Conservation (phyloP, 2,113 vertebrate species). For the Carassius carassius region DNA sequence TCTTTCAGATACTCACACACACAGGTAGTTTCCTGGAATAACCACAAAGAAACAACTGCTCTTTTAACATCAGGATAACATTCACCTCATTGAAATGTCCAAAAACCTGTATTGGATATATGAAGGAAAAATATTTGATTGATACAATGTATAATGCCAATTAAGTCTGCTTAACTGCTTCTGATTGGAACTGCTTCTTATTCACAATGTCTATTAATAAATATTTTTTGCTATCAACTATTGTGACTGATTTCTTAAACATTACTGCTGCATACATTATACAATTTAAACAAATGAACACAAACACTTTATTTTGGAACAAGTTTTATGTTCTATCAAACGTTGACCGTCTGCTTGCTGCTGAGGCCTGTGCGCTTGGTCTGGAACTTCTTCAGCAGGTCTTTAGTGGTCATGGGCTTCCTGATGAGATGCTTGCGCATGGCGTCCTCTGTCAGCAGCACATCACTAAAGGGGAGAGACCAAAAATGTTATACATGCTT, state of each 20-base stretch:
- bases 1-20: background rate
- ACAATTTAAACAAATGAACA: background rate
- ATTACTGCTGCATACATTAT: background rate
- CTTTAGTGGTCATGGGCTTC: constrained; percentile 95
- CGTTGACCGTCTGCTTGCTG: constrained; percentile 92
- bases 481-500: background rate
- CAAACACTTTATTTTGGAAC: background rate
- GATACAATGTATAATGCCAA: background rate
- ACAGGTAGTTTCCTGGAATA: background rate
- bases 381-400: constrained; percentile 95
- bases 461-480: constrained; percentile 73
- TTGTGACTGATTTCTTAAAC: background rate
- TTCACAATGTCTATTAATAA: background rate
- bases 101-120: background rate
- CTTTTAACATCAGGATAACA: background rate
- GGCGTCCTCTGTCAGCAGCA: constrained; percentile 89
- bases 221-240: background rate
- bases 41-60: background rate
- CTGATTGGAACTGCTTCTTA: background rate
- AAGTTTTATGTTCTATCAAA: background rate
- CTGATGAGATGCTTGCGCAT: constrained; percentile 89
- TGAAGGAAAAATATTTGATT: background rate
- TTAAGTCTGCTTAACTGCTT: no score
- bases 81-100: background rate
- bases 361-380: constrained; percentile 91